Conservation (phyloP, 2,888 invertebrate species). For the Parnassius apollo region DNA sequence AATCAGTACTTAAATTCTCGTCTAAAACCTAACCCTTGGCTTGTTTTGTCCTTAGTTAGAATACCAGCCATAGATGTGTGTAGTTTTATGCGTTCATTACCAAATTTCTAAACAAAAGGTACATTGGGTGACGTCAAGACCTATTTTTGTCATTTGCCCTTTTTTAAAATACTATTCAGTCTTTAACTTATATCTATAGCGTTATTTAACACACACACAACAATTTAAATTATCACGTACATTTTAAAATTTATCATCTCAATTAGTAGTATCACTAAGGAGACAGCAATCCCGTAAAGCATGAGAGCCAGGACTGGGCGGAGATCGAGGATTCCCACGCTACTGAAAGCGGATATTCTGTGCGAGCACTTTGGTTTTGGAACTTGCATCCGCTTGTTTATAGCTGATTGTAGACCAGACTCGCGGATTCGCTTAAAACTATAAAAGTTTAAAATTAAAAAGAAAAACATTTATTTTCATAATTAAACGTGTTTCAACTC, state of each 20-base stretch:
- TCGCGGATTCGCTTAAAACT: slow-evolving; percentile 81
- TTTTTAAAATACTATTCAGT: too few species aligned
- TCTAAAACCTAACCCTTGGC: too few species aligned
- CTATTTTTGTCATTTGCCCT: too few species aligned
- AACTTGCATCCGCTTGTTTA: slow-evolving; percentile 46
- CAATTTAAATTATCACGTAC: slow-evolving; percentile 37
- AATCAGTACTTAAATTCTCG: too few species aligned
- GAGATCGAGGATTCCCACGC: slow-evolving; percentile 71
- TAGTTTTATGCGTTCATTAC: too few species aligned
- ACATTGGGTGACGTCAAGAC: too few species aligned
- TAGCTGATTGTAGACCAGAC: slow-evolving; percentile 71
- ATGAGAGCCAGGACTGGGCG: slow-evolving; percentile 67
- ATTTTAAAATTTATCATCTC: slow-evolving; percentile 46
- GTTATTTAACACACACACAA: background rate
- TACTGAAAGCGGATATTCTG: slow-evolving; percentile 58
- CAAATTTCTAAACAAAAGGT: too few species aligned
- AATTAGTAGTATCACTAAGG: slow-evolving; percentile 41
- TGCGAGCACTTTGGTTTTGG: slow-evolving; percentile 53
- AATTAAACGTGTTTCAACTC: too few species aligned
- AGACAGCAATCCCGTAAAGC: slow-evolving; percentile 55
- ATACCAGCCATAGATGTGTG: too few species aligned
- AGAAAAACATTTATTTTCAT: too few species aligned
- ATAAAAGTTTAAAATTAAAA: slow-evolving; percentile 5
- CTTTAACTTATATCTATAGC: too few species aligned
- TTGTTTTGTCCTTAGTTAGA: too few species aligned